Percentiles rank a stretch among this genome's conserved stretches.
Conservation (phyloP, 1,140 invertebrate genomes). For the Aphelenchoides avenae region DNA sequence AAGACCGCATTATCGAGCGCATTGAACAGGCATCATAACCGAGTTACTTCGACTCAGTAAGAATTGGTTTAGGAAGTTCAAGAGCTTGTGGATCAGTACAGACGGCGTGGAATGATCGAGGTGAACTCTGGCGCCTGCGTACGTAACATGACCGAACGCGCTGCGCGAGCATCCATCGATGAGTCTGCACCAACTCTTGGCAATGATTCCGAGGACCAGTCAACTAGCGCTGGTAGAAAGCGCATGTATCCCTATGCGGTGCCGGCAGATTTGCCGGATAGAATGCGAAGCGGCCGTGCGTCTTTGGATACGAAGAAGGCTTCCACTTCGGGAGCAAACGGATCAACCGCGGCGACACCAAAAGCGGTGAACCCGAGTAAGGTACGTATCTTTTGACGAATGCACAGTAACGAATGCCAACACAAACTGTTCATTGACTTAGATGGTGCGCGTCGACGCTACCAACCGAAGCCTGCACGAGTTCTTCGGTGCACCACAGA, state of each 20-base stretch:
- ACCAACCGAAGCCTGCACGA: conserved; percentile 23
- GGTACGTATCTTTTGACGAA: background rate
- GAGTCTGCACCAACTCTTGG: no score
- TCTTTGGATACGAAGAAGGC: background rate
- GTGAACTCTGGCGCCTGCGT: conserved; percentile 6
- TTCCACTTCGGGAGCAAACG: background rate
- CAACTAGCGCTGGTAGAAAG: no score
- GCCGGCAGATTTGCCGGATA: no score
- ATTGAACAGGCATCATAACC: conserved; percentile 44
- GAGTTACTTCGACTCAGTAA: no score
- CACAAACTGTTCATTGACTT: background rate
- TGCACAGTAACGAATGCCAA: background rate
- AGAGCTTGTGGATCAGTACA: conserved; percentile 12
- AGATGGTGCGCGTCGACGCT: conserved; percentile 22
- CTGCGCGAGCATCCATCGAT: background rate
- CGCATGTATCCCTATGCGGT: no score
- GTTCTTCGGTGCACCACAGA: conserved; percentile 8
- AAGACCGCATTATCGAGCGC: conserved; percentile 45
- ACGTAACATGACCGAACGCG: conserved; percentile 1
- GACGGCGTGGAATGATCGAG: conserved; percentile 19
- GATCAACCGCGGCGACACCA: background rate
- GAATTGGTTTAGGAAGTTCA: conserved; percentile 20
- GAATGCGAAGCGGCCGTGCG: no score
- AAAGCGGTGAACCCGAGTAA: background rate
- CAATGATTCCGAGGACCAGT: no score